These are phyloP conservation scores for Leucoma salicis DNA, from an alignment of 2,888 invertebrate species.

Conservation along the genomic window DNA sequence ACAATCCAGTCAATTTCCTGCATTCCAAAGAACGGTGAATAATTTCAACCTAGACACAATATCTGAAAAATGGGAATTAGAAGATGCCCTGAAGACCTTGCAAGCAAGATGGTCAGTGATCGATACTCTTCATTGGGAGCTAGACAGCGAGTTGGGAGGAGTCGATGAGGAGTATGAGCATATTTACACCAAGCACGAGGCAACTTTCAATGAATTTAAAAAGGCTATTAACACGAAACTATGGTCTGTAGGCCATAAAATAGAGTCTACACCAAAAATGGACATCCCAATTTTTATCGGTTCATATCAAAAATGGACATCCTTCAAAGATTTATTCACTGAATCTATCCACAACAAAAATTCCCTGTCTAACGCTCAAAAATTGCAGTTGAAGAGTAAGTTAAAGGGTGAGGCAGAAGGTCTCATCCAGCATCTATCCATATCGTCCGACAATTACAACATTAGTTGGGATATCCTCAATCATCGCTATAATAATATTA, in stretches of 20 bases:
- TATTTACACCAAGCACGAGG: not conserved
- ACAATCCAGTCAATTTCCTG: not conserved
- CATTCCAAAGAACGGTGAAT: not conserved
- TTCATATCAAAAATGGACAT: not conserved
- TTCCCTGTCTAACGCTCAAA: not conserved
- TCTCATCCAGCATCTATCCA: slow-evolving; percentile 1
- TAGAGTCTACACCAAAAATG: not conserved
- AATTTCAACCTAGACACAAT: not conserved
- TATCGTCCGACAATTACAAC: not conserved
- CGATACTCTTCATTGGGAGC: not conserved
- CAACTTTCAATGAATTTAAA: not conserved
- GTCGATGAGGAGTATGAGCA: not conserved
- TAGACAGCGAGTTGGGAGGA: not conserved
- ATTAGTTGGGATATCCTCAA: not conserved
- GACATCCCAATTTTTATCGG: not conserved
- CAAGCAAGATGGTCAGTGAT: not conserved
- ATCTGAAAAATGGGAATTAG: not conserved
- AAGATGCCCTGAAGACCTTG: not conserved
- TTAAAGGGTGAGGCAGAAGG: not conserved
- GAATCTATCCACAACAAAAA: not conserved
- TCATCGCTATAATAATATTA: not conserved
- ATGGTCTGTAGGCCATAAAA: not conserved
- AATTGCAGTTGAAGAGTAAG: not conserved
- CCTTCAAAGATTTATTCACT: not conserved
- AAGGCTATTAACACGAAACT: not conserved